These are phyloP conservation scores for Scomber japonicus DNA, from an alignment of 2,113 vertebrate species.

Conservation along the genomic window DNA sequence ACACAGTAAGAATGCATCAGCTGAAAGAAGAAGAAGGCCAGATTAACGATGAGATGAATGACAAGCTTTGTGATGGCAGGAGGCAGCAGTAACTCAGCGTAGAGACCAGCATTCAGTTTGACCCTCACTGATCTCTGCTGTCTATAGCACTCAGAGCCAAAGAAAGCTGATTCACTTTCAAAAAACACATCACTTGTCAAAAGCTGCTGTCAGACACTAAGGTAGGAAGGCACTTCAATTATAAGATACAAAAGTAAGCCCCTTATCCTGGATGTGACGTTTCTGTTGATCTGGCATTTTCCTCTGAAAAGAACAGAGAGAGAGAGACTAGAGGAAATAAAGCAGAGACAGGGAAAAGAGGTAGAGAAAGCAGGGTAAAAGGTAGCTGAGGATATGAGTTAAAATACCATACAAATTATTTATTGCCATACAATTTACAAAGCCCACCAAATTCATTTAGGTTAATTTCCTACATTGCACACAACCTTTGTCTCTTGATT, in stretches of 20 bases:
- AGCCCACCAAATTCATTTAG: neutral
- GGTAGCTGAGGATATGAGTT: neutral
- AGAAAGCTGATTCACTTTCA: conserved; percentile 82
- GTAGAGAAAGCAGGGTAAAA: neutral
- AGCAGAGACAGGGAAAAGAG: conserved; percentile 14
- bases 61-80: conserved; percentile 73
- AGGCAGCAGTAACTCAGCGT: conserved; percentile 75
- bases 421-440: neutral
- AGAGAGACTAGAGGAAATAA: conserved; percentile 14
- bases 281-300: conserved; percentile 82
- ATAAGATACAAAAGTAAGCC: conserved; percentile 74
- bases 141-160: conserved; percentile 79
- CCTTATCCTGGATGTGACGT: conserved; percentile 78
- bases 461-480: conserved; percentile 1
- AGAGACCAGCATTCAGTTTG: conserved; percentile 77
- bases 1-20: conserved; percentile 30
- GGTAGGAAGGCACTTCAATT: conserved; percentile 83
- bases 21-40: conserved; percentile 49
- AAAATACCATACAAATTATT: conserved; percentile 16
- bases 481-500: neutral
- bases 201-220: conserved; percentile 80
- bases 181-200: conserved; percentile 83
- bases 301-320: conserved; percentile 54
- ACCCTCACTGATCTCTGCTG: conserved; percentile 81
- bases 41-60: conserved; percentile 79